Percentiles rank a stretch among this genome's conserved stretches.
These are phyloP conservation scores for Ptiloglossa arizonensis DNA, from an alignment of 1,140 invertebrate genomes.

Conservation along the genomic window DNA sequence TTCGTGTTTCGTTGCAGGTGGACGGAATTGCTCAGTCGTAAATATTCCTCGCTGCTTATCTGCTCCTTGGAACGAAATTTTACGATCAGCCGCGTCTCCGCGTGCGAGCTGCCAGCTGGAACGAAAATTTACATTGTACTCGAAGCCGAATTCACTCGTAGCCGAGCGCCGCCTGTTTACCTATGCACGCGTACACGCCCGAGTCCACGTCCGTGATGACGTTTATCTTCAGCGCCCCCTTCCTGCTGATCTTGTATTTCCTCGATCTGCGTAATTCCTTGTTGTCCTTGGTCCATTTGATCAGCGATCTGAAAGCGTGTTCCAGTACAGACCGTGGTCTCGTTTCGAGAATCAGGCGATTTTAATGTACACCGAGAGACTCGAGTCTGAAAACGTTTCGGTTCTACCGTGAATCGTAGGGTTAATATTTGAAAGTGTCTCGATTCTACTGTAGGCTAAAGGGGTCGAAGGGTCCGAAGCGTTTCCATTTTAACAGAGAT, in stretches of 20 bases:
- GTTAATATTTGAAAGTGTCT: too few species aligned
- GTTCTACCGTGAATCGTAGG: too few species aligned
- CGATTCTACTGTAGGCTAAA: too few species aligned
- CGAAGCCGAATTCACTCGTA: too few species aligned
- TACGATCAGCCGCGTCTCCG: constrained; percentile 88
- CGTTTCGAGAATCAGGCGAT: too few species aligned
- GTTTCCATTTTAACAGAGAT: not conserved
- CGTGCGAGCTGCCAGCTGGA: constrained; percentile 87
- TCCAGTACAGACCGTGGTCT: too few species aligned
- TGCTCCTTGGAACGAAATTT: constrained; percentile 89
- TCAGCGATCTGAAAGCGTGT: constrained; percentile 83
- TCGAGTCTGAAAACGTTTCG: too few species aligned
- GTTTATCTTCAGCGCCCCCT: constrained; percentile 91
- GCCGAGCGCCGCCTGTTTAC: too few species aligned
- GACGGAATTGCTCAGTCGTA: constrained; percentile 77
- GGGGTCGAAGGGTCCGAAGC: too few species aligned
- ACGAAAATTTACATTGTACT: too few species aligned
- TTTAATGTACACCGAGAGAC: too few species aligned
- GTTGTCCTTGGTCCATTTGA: constrained; percentile 92
- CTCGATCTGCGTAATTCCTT: constrained; percentile 87
- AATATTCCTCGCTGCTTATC: constrained; percentile 89
- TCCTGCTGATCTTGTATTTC: constrained; percentile 92
- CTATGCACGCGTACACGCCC: constrained; percentile 91
- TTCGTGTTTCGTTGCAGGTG: constrained; percentile 76
- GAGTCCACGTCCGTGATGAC: constrained; percentile 89